A percentile compares a stretch with the other conserved stretches of the same genome.
Conservation (phyloP, 2,888 invertebrate genomes). For the Pristionchus japonicus region DNA sequence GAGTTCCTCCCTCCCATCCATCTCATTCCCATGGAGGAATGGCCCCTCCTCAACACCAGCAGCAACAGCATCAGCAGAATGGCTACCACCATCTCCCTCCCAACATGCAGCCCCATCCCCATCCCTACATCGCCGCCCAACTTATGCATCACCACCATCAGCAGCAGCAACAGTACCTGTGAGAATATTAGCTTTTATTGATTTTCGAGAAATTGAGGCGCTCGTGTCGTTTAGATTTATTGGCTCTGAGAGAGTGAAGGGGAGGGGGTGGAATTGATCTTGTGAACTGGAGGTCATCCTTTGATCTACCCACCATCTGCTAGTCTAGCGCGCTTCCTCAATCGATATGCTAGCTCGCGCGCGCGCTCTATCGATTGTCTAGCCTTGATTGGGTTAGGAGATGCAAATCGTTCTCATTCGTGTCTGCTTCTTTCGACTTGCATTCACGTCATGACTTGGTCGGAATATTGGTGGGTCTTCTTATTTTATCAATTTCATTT, state of each 20-base stretch:
- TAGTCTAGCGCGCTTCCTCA: neutral
- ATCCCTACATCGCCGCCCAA: slow-evolving; percentile 21
- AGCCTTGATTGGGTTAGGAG: neutral
- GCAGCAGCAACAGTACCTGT: slow-evolving; percentile 25
- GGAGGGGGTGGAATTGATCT: neutral
- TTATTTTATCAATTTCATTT: neutral
- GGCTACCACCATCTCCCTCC: neutral
- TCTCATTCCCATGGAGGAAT: neutral
- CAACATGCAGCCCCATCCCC: slow-evolving; percentile 7
- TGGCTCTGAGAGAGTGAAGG: neutral
- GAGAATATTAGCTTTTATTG: neutral
- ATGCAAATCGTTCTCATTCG: neutral
- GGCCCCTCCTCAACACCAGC: no score
- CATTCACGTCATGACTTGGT: neutral
- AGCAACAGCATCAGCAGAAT: no score
- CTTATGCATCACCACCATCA: slow-evolving; percentile 23
- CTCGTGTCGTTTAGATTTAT: neutral
- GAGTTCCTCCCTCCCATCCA: neutral
- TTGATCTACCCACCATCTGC: neutral
- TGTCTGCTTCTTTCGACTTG: neutral
- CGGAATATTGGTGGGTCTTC: neutral
- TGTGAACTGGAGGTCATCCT: neutral
- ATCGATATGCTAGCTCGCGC: neutral
- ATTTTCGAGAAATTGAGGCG: neutral
- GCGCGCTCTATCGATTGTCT: slow-evolving; percentile 16